Evolutionary conservation across 1,140 invertebrate genomes (phyloP).

Genomic region (Danaus melanippus): DNA sequence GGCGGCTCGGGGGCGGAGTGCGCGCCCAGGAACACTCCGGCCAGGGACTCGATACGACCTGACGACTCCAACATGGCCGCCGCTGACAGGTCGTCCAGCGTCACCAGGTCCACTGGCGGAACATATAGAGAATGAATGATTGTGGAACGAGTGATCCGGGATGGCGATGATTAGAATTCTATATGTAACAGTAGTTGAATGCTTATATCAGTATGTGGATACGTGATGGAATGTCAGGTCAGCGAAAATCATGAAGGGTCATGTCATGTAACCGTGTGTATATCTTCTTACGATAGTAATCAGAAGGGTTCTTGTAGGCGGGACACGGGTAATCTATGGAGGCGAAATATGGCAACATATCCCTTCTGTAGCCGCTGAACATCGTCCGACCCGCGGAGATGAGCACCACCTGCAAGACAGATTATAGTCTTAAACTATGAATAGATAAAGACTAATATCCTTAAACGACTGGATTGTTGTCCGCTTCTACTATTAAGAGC

Average conservation of each 20-base stretch:
- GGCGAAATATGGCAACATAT: constrained; percentile 94
- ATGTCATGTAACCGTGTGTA: too few relatives aligned
- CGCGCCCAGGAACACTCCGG: constrained; percentile 82
- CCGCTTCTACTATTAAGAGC: too few relatives aligned
- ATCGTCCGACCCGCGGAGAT: constrained; percentile 91
- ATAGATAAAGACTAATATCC: too few relatives aligned
- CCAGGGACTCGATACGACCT: constrained; percentile 90
- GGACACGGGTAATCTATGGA: constrained; percentile 96
- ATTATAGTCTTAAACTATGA: neutral
- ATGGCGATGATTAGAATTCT: too few relatives aligned
- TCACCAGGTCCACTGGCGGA: constrained; percentile 90
- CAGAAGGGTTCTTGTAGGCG: constrained; percentile 95
- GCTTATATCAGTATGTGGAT: too few relatives aligned
- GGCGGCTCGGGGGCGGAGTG: constrained; percentile 82
- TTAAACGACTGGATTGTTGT: too few relatives aligned
- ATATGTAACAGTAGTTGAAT: too few relatives aligned
- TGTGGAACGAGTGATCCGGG: neutral
- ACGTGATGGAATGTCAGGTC: too few relatives aligned
- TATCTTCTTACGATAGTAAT: constrained; percentile 89
- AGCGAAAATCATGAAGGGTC: too few relatives aligned
- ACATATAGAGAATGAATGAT: neutral
- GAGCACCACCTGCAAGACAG: constrained; percentile 77
- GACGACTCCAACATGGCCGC: constrained; percentile 96
- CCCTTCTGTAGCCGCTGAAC: constrained; percentile 89
- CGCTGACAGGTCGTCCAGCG: constrained; percentile 91